Base-by-base conservation (phyloP, 2,797 vertebrate genomes). In the Scyliorhinus canicula region DNA sequence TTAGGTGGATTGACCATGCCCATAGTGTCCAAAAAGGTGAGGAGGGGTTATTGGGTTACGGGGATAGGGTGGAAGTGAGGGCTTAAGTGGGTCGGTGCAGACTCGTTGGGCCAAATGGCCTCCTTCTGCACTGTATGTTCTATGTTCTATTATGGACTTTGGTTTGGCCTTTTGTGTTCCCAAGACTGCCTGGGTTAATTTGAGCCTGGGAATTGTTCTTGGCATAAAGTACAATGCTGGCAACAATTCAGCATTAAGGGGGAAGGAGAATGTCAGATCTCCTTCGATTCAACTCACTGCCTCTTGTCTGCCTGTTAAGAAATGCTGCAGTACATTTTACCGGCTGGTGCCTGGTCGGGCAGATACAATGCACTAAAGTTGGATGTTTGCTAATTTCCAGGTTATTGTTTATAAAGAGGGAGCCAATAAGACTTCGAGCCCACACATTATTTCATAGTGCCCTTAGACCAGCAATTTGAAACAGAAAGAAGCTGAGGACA, bases 121-220 rank as follows among this genome's bases (percentile, higher is more conserved):
- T n/a, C n/a, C n/a, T n/a, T n/a, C n/a, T n/a, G n/a, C n/a, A n/a
- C n/a, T n/a, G n/a, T n/a, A n/a, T n/a, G n/a, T n/a, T n/a, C n/a
- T n/a, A n/a, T n/a, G n/a, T n/a, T n/a, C n/a, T 35, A 40, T 40
- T 60, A 90, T n/a, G 57, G 57, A 63, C 19, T 65, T 91, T n/a
- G 44, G 8, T 19, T n/a, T 90, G 86, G 86, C 86, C 86, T n/a
- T 60, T 90, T 60, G 57, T 65, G 40, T 57, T 91, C 88, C n/a
- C 57, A 91, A 57, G 57, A 65, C 40, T 91, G 88, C 14, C 57
- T 65, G 60, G n/a, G 60, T 65, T 91, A 91, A 91, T 63, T 91
- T 91, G 40, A 91, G 9, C 40, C n/a, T 91, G 88, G n/a, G 63
- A 91, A 91, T 91, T 91, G 57, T 60, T 65, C 11, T 91, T 65